A percentile compares a stretch with the other conserved stretches of the same genome.
phyloP scores from a whole-genome alignment of 1,140 invertebrate genomes.

The Diorhabda carinulata region DNA sequence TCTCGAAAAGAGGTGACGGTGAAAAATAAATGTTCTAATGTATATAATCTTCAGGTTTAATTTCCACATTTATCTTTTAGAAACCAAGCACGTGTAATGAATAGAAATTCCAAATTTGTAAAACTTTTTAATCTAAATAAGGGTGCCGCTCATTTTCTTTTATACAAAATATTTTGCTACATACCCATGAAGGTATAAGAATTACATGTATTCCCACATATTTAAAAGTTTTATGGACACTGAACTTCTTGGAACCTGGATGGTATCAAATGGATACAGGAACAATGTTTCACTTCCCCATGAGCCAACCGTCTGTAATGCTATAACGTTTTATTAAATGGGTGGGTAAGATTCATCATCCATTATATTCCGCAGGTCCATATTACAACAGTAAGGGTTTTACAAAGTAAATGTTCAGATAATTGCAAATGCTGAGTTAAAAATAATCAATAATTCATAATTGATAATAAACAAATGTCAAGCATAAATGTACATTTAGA shows the following conservation, averaged over 20 bases:
- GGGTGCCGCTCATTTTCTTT: too few relatives aligned
- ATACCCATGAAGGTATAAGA: not conserved
- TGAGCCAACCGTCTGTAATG: not conserved
- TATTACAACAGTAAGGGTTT: not conserved
- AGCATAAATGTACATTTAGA: not conserved
- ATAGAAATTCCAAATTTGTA: too few relatives aligned
- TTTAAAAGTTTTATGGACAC: not conserved
- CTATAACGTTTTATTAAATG: not conserved
- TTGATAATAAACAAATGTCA: not conserved
- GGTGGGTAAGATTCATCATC: constrained; percentile 5
- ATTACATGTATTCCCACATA: not conserved
- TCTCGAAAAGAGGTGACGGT: too few relatives aligned
- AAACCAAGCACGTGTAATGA: too few relatives aligned
- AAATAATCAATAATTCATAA: not conserved
- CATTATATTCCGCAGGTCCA: not conserved
- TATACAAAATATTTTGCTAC: too few relatives aligned
- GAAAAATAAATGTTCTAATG: too few relatives aligned
- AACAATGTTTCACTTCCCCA: not conserved
- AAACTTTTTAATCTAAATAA: too few relatives aligned
- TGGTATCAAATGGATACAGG: not conserved
- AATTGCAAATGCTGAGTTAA: constrained; percentile 2
- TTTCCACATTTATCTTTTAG: too few relatives aligned
- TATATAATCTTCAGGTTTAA: too few relatives aligned
- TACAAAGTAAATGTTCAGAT: not conserved
- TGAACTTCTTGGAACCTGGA: constrained; percentile 4